Evolutionary conservation across 2,113 vertebrate species (phyloP).

Genomic region (mouse (Mus musculus)): DNA sequence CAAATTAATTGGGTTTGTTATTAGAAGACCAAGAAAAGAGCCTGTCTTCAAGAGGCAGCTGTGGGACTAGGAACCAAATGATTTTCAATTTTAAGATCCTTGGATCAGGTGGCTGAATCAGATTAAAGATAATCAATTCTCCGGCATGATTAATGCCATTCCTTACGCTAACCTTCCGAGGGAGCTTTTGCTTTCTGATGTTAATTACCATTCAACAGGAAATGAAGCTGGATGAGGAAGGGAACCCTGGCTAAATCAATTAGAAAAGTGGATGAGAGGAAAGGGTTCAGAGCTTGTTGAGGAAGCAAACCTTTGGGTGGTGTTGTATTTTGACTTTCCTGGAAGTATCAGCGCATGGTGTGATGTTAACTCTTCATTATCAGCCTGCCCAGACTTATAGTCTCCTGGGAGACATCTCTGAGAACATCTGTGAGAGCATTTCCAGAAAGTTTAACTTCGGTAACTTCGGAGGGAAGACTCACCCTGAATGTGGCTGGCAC

Average conservation of each 20-base stretch:
- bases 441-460: neutral
- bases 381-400: neutral
- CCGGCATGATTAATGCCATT: neutral
- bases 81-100: constrained; percentile 29
- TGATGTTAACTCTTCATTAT: neutral
- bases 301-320: neutral
- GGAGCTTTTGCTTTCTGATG: neutral
- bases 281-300: neutral
- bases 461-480: neutral
- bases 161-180: constrained; percentile 12
- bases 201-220: neutral
- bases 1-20: neutral
- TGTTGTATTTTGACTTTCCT: neutral
- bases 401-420: neutral
- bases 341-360: neutral
- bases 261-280: neutral
- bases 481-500: neutral
- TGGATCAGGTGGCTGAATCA: constrained; percentile 55
- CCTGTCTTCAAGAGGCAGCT: neutral
- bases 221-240: neutral
- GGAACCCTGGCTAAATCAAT: constrained; percentile 6
- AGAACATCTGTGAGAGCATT: neutral
- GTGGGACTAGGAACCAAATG: neutral
- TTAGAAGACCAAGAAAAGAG: neutral
- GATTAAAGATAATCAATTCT: constrained; percentile 55